These are phyloP conservation scores for Cyrtodaria siliqua DNA, from an alignment of 2,888 invertebrate genomes.

Conservation along the genomic window DNA sequence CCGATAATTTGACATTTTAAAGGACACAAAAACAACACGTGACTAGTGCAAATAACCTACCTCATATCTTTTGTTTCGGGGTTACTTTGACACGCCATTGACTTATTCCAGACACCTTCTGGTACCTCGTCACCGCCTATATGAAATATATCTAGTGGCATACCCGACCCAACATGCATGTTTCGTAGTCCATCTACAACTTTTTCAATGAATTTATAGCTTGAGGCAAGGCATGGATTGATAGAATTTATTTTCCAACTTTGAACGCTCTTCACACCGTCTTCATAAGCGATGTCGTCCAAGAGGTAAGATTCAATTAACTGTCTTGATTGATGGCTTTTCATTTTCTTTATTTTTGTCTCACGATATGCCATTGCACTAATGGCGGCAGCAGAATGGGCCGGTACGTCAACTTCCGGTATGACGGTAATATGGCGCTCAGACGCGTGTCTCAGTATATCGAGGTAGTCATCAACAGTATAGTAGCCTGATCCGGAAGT, in stretches of 20 bases:
- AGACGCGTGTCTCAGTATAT: conserved; percentile 71
- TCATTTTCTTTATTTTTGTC: conserved; percentile 9
- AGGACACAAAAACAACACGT: too few relatives aligned
- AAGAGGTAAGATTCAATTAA: conserved; percentile 45
- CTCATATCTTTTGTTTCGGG: too few relatives aligned
- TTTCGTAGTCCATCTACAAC: conserved; percentile 50
- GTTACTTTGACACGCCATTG: too few relatives aligned
- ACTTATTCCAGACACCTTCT: conserved; percentile 61
- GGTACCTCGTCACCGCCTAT: conserved; percentile 71
- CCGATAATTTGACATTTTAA: too few relatives aligned
- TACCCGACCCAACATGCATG: conserved; percentile 54
- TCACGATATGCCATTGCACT: conserved; percentile 69
- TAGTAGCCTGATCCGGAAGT: conserved; percentile 71
- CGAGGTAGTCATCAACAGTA: conserved; percentile 70
- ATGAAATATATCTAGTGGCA: conserved; percentile 60
- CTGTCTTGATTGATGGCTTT: conserved; percentile 19
- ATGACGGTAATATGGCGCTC: conserved; percentile 77
- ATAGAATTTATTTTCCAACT: conserved; percentile 71
- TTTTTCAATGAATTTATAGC: conserved; percentile 62
- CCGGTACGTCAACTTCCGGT: conserved; percentile 82
- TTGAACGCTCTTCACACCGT: conserved; percentile 57
- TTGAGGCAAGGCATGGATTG: conserved; percentile 72
- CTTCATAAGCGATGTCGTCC: conserved; percentile 55
- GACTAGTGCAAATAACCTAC: too few relatives aligned
- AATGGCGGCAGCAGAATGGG: conserved; percentile 78